Evolutionary conservation across 2,113 vertebrate species (phyloP).

Genomic region (Oncorhynchus clarkii): DNA sequence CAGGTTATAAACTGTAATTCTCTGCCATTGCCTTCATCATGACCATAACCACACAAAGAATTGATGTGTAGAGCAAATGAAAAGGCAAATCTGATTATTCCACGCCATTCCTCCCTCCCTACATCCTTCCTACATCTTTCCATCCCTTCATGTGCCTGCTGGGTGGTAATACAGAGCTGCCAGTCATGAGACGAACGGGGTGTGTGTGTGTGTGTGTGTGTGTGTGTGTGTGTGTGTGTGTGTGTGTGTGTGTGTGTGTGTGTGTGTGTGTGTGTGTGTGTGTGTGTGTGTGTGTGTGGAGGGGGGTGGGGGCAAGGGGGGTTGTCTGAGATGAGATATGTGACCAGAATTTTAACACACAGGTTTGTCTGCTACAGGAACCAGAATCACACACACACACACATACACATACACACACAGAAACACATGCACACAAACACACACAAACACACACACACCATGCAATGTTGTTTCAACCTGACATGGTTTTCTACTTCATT

Average conservation of each 20-base stretch:
- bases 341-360: slow-evolving; percentile 78
- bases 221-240: too few relatives aligned
- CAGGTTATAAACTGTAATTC: too few relatives aligned
- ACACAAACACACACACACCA: slow-evolving; percentile 53
- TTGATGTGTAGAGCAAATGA: background rate
- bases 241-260: too few relatives aligned
- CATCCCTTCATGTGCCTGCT: slow-evolving; percentile 52
- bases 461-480: slow-evolving; percentile 67
- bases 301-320: slow-evolving; percentile 19
- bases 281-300: too few relatives aligned
- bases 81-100: background rate
- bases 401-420: background rate
- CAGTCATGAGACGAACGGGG: slow-evolving; percentile 63
- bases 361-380: slow-evolving; percentile 72
- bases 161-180: slow-evolving; percentile 73
- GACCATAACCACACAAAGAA: background rate
- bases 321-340: slow-evolving; percentile 76
- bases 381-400: slow-evolving; percentile 2
- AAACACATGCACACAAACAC: slow-evolving; percentile 44
- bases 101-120: background rate
- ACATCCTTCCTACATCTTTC: background rate
- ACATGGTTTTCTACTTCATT: slow-evolving; percentile 69
- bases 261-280: too few relatives aligned
- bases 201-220: too few relatives aligned
- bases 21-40: too few relatives aligned